Evolutionary conservation across 2,888 invertebrate genomes (phyloP).

Genomic region (Aphodius granarius): DNA sequence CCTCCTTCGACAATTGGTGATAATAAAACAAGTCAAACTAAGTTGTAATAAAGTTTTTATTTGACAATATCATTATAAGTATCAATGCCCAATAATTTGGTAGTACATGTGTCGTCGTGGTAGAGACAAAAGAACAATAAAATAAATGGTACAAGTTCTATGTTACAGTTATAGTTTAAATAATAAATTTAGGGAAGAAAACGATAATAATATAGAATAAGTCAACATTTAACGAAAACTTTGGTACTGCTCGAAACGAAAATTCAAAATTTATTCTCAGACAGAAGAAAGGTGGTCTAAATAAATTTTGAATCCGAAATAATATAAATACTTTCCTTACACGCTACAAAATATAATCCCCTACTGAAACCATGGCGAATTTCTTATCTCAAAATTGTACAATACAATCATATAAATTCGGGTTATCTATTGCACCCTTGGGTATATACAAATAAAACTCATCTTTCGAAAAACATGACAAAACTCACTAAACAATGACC

Average conservation of each 20-base stretch:
- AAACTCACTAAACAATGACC: not conserved
- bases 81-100: slow-evolving; percentile 24
- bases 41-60: slow-evolving; percentile 30
- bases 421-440: slow-evolving; percentile 35
- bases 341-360: not conserved
- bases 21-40: slow-evolving; percentile 11
- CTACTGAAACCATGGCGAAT: not conserved
- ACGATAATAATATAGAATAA: slow-evolving; percentile 2
- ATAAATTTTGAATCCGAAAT: slow-evolving; percentile 11
- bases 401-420: slow-evolving; percentile 30
- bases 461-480: not conserved
- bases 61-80: slow-evolving; percentile 29
- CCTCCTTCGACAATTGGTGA: slow-evolving; percentile 18
- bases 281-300: slow-evolving; percentile 31
- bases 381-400: slow-evolving; percentile 2
- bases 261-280: slow-evolving; percentile 20
- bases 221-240: slow-evolving; percentile 1
- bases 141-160: slow-evolving; percentile 10
- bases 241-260: not conserved
- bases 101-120: slow-evolving; percentile 10
- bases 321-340: not conserved
- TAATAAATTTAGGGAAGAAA: slow-evolving; percentile 1
- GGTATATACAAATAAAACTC: slow-evolving; percentile 22
- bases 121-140: slow-evolving; percentile 4
- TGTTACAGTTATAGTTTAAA: not conserved